phyloP scores from a whole-genome alignment of 2,888 invertebrate species.

The Melipona bicolor region DNA sequence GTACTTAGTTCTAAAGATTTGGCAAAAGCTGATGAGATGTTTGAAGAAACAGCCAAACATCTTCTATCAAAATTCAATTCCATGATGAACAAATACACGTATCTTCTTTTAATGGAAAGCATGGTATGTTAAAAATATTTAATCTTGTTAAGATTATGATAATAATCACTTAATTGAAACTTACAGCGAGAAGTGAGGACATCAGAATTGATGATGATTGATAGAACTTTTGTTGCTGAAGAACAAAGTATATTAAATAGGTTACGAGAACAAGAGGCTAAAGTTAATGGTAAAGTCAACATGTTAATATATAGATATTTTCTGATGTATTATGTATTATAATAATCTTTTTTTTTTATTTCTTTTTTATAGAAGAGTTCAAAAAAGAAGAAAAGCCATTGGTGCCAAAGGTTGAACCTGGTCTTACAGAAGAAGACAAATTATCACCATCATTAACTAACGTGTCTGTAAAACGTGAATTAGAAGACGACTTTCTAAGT shows the following conservation, averaged over 20 bases:
- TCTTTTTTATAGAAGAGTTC: conserved; percentile 77
- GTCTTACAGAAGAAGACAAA: conserved; percentile 74
- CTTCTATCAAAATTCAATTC: conserved; percentile 89
- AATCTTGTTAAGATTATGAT: background rate
- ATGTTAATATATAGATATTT: background rate
- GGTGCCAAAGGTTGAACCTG: conserved; percentile 81
- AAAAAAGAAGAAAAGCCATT: conserved; percentile 81
- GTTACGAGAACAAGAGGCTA: conserved; percentile 86
- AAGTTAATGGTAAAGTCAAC: conserved; percentile 77
- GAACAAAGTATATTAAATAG: conserved; percentile 88
- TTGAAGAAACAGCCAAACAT: conserved; percentile 88
- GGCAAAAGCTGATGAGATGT: conserved; percentile 89
- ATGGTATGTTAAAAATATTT: conserved; percentile 86
- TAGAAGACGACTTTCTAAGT: conserved; percentile 80
- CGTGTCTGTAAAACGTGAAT: conserved; percentile 81
- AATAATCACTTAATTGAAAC: conserved; percentile 49
- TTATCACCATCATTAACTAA: conserved; percentile 70
- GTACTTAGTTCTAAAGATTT: conserved; percentile 88
- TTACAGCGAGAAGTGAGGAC: conserved; percentile 89
- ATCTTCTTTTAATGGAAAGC: conserved; percentile 90
- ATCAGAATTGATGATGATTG: conserved; percentile 91
- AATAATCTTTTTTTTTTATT: conserved; percentile 10
- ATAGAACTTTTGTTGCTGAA: conserved; percentile 90
- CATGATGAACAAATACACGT: conserved; percentile 90
- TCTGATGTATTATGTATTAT: background rate